Conservation (phyloP, 2,888 invertebrate genomes). For the Eristalis pertinax region DNA sequence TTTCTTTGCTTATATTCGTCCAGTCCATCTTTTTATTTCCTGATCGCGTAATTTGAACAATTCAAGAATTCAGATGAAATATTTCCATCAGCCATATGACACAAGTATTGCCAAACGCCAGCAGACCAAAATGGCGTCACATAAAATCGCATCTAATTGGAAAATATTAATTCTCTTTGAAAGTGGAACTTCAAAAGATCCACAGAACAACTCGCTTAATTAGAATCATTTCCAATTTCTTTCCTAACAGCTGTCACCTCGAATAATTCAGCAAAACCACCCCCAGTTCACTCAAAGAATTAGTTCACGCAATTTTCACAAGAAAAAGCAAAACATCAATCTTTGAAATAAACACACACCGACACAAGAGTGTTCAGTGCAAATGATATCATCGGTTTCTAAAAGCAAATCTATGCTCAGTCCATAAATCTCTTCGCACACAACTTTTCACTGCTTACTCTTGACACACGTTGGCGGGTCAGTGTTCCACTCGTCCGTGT, state of each 20-base stretch:
- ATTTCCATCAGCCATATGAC: background rate
- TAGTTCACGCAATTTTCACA: background rate
- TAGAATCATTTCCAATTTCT: background rate
- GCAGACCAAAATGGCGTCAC: background rate
- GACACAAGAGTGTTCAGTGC: too few species aligned
- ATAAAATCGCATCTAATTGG: background rate
- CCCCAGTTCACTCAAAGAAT: background rate
- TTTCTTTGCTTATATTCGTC: too few species aligned
- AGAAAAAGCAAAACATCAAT: background rate
- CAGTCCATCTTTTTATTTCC: too few species aligned
- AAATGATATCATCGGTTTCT: background rate
- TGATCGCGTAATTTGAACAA: too few species aligned
- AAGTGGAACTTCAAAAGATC: background rate
- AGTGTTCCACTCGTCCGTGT: conserved; percentile 79
- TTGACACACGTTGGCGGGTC: conserved; percentile 78
- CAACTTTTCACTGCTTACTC: conserved; percentile 67
- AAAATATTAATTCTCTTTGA: background rate
- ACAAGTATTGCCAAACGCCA: background rate
- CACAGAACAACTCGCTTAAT: background rate
- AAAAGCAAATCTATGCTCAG: background rate
- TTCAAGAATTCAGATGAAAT: too few species aligned
- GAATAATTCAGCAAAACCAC: background rate
- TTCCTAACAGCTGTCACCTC: background rate
- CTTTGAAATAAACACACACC: too few species aligned
- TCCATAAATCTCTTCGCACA: background rate